phyloP scores from a whole-genome alignment of 2,888 invertebrate species.

The Ernsta delagoae region DNA sequence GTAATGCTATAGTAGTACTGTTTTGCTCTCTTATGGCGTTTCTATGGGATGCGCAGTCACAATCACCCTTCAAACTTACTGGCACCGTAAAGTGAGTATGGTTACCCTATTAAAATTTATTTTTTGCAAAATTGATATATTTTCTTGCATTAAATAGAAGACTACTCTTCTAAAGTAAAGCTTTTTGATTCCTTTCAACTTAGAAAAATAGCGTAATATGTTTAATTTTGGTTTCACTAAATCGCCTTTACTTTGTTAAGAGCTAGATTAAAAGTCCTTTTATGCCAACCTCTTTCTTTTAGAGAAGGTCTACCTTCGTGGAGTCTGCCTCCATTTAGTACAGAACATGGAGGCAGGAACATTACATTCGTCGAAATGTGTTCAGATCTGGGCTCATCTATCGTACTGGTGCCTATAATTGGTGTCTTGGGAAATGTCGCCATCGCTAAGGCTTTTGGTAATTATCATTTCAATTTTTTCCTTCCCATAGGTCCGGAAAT shows the following conservation, averaged over 20 bases:
- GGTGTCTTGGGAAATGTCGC: constrained; percentile 97
- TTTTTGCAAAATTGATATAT: no score
- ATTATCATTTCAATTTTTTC: no score
- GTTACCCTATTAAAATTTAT: not conserved
- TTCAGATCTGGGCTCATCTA: constrained; percentile 92
- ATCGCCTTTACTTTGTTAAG: no score
- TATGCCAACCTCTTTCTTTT: constrained; percentile 43
- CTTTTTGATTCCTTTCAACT: no score
- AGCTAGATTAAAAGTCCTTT: not conserved
- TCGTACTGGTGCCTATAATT: constrained; percentile 94
- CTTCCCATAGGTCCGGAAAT: no score
- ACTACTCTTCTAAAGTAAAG: no score
- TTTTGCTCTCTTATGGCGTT: constrained; percentile 89
- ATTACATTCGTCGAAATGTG: constrained; percentile 89
- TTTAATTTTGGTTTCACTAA: no score
- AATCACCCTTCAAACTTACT: constrained; percentile 89
- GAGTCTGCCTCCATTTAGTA: constrained; percentile 89
- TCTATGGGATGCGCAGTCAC: constrained; percentile 77
- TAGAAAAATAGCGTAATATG: no score
- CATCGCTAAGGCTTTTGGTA: constrained; percentile 97
- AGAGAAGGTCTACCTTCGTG: constrained; percentile 90
- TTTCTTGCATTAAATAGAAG: no score
- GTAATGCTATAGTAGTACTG: constrained; percentile 94
- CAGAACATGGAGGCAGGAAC: constrained; percentile 84
- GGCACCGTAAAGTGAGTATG: constrained; percentile 86